Base-by-base conservation (phyloP, 1,140 invertebrate species). In the Achroia grisella region DNA sequence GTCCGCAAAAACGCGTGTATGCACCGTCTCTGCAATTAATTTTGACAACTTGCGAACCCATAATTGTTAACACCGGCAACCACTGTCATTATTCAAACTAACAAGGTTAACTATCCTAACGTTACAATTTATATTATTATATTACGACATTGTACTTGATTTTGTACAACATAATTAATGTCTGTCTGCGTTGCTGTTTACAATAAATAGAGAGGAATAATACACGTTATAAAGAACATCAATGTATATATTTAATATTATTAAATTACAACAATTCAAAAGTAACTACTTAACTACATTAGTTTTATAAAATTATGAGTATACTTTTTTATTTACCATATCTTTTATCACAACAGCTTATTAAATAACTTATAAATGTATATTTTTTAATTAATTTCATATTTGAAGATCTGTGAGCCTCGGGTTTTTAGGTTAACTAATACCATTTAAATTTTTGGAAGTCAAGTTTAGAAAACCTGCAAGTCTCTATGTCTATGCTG, bases 51-150 rank as follows among this genome's bases (percentile, higher is more conserved):
- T 14, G 33, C 33, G 33, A 35, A n/a, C 30, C 14, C 8, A 15
- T 37, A 37, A 37, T 37, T 37, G 35, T 15, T 37, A 37, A 15
- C 35, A 13, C 34, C 11, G 35, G 35, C 35, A 23, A 23, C 17
- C 17, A 6, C 35, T 17, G 8, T 37, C 17, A 37, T 37, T 37
- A 37, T 15, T 37, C 35, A 37, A 37, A 37, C 10, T 37, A 37
- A 15, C 35, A 37, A 37, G 35, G 35, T 37, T 15, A 37, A 10
- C 14, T 15, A 12, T 37, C 17, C 6, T 6, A 23, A 23, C 6
- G 17, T 2, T 23, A 23, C 17, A 23, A 3, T 23, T 23, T 23
- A n/a, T n/a, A 3, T 23, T 23, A 23, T 23, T 3, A 23, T 23
- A 6, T 23, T 23, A 23, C 17, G 17, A 23, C 17, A 23, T 23